These are phyloP conservation scores for Triops longicaudatus DNA, from an alignment of 1,140 invertebrate species.

Conservation along the genomic window DNA sequence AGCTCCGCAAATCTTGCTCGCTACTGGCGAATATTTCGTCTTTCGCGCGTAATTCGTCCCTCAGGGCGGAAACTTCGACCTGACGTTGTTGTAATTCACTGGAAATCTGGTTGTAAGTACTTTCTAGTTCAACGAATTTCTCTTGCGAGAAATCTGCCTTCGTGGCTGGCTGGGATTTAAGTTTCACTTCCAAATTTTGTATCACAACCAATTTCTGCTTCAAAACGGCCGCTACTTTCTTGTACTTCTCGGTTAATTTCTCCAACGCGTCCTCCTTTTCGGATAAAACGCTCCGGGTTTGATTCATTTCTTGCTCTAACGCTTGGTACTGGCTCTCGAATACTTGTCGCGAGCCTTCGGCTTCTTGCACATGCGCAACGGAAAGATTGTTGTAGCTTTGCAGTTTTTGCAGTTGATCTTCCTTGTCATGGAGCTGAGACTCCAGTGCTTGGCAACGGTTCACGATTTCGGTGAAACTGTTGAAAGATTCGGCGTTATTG, in stretches of 20 bases:
- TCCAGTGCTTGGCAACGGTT: neutral
- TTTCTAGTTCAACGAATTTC: neutral
- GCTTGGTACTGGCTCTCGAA: neutral
- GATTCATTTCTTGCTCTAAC: neutral
- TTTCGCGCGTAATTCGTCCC: neutral
- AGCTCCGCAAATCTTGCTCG: neutral
- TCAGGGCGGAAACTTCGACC: neutral
- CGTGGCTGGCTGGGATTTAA: neutral
- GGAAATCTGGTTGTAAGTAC: neutral
- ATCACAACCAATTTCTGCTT: conserved; percentile 25
- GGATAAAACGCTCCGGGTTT: neutral
- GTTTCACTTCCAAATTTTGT: conserved; percentile 26
- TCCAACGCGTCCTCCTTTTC: conserved; percentile 16
- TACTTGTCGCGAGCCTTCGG: neutral
- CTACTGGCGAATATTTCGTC: neutral
- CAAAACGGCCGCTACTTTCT: conserved; percentile 24
- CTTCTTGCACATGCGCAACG: neutral
- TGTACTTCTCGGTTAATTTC: conserved; percentile 25
- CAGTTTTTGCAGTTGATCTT: neutral
- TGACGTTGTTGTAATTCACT: conserved; percentile 3
- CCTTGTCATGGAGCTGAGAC: neutral
- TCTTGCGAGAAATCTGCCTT: neutral
- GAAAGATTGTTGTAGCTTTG: neutral
- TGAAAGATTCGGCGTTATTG: neutral
- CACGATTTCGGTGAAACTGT: neutral